Conservation (phyloP, 2,888 invertebrate species). For the Conus canariensis region DNA sequence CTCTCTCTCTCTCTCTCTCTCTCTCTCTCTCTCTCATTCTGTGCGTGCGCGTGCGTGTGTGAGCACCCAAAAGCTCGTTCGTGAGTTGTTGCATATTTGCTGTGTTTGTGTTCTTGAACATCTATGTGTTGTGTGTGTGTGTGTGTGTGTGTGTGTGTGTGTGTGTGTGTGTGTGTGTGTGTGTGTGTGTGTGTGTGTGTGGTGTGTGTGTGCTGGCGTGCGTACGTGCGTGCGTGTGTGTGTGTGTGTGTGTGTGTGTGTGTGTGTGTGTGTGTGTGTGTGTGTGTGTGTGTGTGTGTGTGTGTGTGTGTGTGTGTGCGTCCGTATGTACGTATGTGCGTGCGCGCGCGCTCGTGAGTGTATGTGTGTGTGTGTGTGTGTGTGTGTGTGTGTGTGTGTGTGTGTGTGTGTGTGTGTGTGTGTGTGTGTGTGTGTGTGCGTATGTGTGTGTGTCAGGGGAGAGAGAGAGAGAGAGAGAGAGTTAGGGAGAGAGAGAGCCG, state of each 20-base stretch:
- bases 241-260: conserved; percentile 9
- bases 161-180: conserved; percentile 9
- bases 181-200: neutral
- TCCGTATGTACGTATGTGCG: neutral
- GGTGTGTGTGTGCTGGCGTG: neutral
- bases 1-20: too few species aligned
- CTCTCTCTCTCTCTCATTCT: too few species aligned
- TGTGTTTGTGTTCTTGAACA: too few species aligned
- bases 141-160: neutral
- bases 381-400: neutral
- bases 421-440: too few species aligned
- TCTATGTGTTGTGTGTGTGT: neutral
- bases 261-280: conserved; percentile 2
- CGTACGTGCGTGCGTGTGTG: neutral
- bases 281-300: conserved; percentile 4
- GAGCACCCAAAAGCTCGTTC: too few species aligned
- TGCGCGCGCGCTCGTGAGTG: neutral
- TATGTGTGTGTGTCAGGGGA: too few species aligned
- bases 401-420: too few species aligned
- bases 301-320: neutral
- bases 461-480: too few species aligned
- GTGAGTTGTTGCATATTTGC: too few species aligned
- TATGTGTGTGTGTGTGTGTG: neutral
- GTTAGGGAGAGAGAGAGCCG: too few species aligned
- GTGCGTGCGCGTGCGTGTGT: too few species aligned